Evolutionary conservation across 30 jellyfish, hydroid and myxozoan species (phyloP).

Genomic region (Aurelia coerulea): DNA sequence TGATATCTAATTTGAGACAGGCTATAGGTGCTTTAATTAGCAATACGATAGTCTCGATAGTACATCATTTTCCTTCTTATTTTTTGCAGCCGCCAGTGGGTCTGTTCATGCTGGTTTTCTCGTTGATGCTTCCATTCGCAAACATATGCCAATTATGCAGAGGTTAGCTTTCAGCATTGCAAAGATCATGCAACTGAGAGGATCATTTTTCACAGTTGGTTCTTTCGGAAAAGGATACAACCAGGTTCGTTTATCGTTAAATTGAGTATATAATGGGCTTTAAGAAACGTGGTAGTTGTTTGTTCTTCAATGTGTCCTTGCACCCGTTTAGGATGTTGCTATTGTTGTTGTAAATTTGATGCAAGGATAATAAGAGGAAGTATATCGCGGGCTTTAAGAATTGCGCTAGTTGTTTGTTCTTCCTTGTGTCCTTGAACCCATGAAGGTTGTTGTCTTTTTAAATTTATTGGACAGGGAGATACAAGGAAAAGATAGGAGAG

Average conservation of each 20-base stretch:
- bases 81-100: slow-evolving; percentile 28
- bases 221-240: slow-evolving; percentile 64
- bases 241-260: slow-evolving; percentile 19
- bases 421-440: not conserved
- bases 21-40: too few species aligned
- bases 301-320: not conserved
- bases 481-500: too few species aligned
- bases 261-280: not conserved
- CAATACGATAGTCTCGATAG: too few species aligned
- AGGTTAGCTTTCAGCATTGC: slow-evolving; percentile 55
- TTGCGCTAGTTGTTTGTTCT: not conserved
- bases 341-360: not conserved
- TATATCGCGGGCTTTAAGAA: not conserved
- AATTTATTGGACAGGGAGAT: too few species aligned
- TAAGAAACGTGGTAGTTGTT: not conserved
- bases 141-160: slow-evolving; percentile 71
- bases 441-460: too few species aligned
- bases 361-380: not conserved
- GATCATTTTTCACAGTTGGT: slow-evolving; percentile 39
- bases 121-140: slow-evolving; percentile 64
- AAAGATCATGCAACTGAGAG: not conserved
- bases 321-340: not conserved
- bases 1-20: not conserved
- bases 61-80: not conserved
- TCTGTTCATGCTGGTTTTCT: slow-evolving; percentile 68